Evolutionary conservation across 37 sponge, comb jelly and placozoan species (phyloP), one percentile per base, ranked within the genome.

Genomic region (Ianthella basta): DNA sequence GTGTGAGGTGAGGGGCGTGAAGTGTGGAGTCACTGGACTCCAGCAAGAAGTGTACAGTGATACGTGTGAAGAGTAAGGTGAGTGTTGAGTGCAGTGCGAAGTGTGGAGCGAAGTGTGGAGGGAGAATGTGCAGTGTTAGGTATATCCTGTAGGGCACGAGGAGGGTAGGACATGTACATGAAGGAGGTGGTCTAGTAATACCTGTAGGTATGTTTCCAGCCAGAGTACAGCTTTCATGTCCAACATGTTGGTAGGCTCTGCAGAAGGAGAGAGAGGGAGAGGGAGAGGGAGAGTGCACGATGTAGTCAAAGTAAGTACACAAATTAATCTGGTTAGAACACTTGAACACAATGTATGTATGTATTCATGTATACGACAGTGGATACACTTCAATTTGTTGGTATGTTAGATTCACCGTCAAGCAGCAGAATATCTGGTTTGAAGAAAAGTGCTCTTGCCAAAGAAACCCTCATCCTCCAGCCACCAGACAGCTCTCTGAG

Each of bases 211-310:
- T 61, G 86, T 81, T 56, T 96, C 94, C 55, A 96, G 83, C 97
- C 97, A 94, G 55, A 97, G 60, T 19, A 97, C 78, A 16, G 97
- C 95, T 41, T 86, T 86, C 60, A 97, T 79, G 38, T 97, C 97
- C 87, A 97, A 90, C 97, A 97, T 97, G 88, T 97, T 97, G 18
- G 97, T 97, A 35, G 97, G 97, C 72, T 97, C 97, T 89, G 85
- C 65, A 79, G 59, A 56, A 36, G 88, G 55, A 34, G 37, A 56
- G 27, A 88, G 50, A 60, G 50, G 8, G 50, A 44, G 50, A 88
- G 55, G 37, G 37, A 56, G 27, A 88, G 50, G 70, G 50, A 44
- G 50, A 44, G 50, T 32, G 35, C 50, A 24, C 6, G 34, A 32
- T 6, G 10, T 13, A 29, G 2, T 3, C 29, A 24, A 13, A 13